phyloP scores from a whole-genome alignment of 2,113 vertebrate genomes.

The Pao palembangensis region DNA sequence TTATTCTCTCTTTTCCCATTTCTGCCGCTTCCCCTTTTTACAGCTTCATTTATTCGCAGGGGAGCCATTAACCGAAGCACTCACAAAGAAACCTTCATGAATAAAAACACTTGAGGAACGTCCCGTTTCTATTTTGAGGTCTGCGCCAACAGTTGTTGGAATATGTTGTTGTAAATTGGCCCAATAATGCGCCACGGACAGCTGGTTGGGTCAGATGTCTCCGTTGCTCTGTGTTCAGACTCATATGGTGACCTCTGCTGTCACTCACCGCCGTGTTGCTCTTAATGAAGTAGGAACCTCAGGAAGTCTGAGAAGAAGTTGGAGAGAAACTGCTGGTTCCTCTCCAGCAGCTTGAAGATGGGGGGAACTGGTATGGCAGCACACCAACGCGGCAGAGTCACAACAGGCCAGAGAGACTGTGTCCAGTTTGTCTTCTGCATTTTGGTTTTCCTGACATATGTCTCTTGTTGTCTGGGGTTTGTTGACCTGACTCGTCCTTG shows the following conservation, averaged over 20 bases:
- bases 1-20: conserved; percentile 10
- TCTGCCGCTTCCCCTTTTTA: not conserved
- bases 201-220: conserved; percentile 42
- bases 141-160: conserved; percentile 30
- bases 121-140: conserved; percentile 42
- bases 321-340: conserved; percentile 37
- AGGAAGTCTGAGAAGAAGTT: conserved; percentile 41
- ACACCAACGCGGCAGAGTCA: conserved; percentile 25
- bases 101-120: conserved; percentile 34
- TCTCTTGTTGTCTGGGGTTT: no score
- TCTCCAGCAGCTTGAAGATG: conserved; percentile 43
- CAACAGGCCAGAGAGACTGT: conserved; percentile 26
- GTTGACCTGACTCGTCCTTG: no score
- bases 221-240: conserved; percentile 41
- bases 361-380: conserved; percentile 11
- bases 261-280: conserved; percentile 49
- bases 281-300: conserved; percentile 62
- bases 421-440: conserved; percentile 11
- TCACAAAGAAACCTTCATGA: conserved; percentile 28
- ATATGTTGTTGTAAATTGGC: conserved; percentile 1
- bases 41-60: conserved; percentile 4
- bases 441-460: not conserved
- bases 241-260: conserved; percentile 57
- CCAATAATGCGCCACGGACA: conserved; percentile 1
- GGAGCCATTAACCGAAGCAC: conserved; percentile 39